Evolutionary conservation across 2,888 invertebrate species (phyloP).

Genomic region (Lochmaea crataegi): DNA sequence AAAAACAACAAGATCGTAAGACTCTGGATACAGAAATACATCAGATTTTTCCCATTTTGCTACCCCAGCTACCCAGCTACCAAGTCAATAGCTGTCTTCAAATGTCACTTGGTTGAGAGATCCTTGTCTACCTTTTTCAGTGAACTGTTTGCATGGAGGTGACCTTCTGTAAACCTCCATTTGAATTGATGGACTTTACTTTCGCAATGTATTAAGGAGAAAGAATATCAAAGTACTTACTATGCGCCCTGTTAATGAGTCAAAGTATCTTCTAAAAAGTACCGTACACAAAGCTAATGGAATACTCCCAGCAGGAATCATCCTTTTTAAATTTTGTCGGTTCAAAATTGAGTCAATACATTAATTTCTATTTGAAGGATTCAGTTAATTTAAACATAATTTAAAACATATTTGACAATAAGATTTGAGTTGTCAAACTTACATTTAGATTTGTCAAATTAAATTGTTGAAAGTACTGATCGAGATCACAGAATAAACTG

Average conservation of each 20-base stretch:
- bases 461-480: too few relatives aligned
- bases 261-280: slow-evolving; percentile 41
- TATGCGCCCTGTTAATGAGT: slow-evolving; percentile 37
- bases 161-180: too few relatives aligned
- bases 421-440: slow-evolving; percentile 5
- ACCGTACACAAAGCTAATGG: slow-evolving; percentile 45
- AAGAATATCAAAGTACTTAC: slow-evolving; percentile 28
- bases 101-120: too few relatives aligned
- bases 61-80: too few relatives aligned
- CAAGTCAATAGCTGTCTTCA: too few relatives aligned
- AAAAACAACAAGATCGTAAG: background rate
- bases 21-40: background rate
- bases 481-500: too few relatives aligned
- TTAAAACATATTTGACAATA: slow-evolving; percentile 9
- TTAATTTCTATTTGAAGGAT: slow-evolving; percentile 23
- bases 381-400: slow-evolving; percentile 29
- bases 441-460: background rate
- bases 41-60: too few relatives aligned
- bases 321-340: slow-evolving; percentile 18
- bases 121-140: too few relatives aligned
- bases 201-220: background rate
- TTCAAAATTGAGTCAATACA: background rate
- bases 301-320: slow-evolving; percentile 42
- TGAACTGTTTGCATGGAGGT: too few relatives aligned
- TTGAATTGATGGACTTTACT: background rate